Base-by-base conservation (phyloP, 2,888 invertebrate species). In the Catocala nupta region DNA sequence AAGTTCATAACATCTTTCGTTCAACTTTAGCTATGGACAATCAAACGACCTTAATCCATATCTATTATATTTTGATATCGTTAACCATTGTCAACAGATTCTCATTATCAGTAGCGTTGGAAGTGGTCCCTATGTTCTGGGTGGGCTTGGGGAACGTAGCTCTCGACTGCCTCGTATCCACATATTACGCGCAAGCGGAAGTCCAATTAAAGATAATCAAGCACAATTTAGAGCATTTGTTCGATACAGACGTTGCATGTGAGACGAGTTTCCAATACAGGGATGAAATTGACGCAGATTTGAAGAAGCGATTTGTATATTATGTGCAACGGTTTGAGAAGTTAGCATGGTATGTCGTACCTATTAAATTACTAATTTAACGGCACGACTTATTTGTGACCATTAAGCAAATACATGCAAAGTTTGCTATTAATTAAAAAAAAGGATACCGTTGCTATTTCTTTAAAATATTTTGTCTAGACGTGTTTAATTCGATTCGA, bases 171-270 rank as follows among this genome's bases (percentile, higher is more conserved):
- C 57, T 82, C 1, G 63, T 86, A 4, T 74, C 76, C 3, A 74
- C 81, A 1, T 85, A 83, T 64, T 88, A 82, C 59, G 73, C 83
- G 5, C 86, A 87, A 56, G 80, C 81, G 11, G 79, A 75, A 56
- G 71, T 79, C 1, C 88, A 88, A 67, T 43, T 88, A 50, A 83
- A 83, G 67, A 81, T 88, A 25, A 74, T 88, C 6, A 84, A 85
- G 65, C 57, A 80, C 47, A 83, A 85, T 62, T 67, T 88, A 39
- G 71, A 77, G 54, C 68, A 78, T 64, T 63, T 85, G 50, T 73
- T 81, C 59, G 76, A 80, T 57, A 48, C 51, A 45, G 55, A 61
- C 11, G 34, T 44, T 11, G 36, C 13, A 5, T 43, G 7, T 6
- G 44, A 44, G 11, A 1, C 33, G 5, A 50, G 12, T 33, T 51